Evolutionary conservation across 2,888 invertebrate genomes (phyloP), one percentile per base, ranked within the genome.

Genomic region (Pheosia gnoma): DNA sequence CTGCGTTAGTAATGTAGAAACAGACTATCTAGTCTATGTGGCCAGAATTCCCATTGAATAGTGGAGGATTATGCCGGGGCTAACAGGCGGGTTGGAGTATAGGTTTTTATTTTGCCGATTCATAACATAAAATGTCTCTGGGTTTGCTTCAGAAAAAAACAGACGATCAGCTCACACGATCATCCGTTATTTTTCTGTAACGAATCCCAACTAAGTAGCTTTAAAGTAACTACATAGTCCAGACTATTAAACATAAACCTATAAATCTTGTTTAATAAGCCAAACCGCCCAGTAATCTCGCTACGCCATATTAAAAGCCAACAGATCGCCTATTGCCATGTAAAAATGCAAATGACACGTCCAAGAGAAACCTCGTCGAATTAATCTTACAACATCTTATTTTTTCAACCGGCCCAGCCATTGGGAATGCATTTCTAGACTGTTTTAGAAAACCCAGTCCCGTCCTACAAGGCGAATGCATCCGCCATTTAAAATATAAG

Each of bases 401-500:
- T 80, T 79, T 80, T 79, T 74, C 67, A 63, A 72, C 68, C 61
- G 55, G 61, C 49, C 59, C 68, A 64, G 60, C 43, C 65, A 66
- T 67, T 73, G 60, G 66, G 74, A 80, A 80, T 75, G 78, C 82
- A 86, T 88, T 88, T 87, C 84, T 85, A 85, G 80, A 75, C 81
- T 82, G 77, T 82, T 86, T 87, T 85, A 86, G 87, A 86, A 86
- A 87, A 87, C 80, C 86, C 72, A 82, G 75, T 74, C 62, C 75
- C 74, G 83, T 83, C 88, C 82, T 83, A 89, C 77, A 88, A 80
- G 87, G 87, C 78, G 75, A 84, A 84, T 81, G 80, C 86, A 86
- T 90, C 90, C 87, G 88, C 82, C 84, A 83, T 85, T 88, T 85
- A 82, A 84, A 86, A 86, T 85, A 84, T 85, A 86, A 83, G 74